Evolutionary conservation across 1,140 invertebrate species (phyloP), one percentile per base, ranked within the genome.

Genomic region (Pseudoatta argentina): DNA sequence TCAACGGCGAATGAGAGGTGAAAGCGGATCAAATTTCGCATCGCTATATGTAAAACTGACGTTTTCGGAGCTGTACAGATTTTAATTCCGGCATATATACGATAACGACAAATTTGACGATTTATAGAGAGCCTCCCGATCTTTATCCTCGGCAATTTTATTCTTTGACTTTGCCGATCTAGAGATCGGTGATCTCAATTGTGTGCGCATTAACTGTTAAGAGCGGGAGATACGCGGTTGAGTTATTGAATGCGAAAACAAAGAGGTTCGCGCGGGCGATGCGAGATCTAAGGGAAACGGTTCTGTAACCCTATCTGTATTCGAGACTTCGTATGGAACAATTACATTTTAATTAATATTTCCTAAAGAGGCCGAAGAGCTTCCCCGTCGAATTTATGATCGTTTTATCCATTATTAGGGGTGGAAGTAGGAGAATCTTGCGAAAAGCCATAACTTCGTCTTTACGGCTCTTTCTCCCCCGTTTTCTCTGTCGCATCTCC

Each of bases 311-410:
- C 91, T 92, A 90, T 69, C 88, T 81, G 77, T 57, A 30, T 71
- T 75, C 77, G 85, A 59, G 77, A 83, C 89, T 86, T 86, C 89
- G 92, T 91, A 93, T 92, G 91, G 93, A 95, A 95, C 95, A 95
- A 95, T 95, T 95, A 95, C 94, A 95, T 95, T 95, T 95, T 95
- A 95, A 95, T 95, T 95, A 95, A 95, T 95, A 95, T 95, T 95
- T 95, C 94, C 93, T 95, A 93, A 83, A 95, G 94, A 95, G 94
- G 92, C 93, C 93, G 92, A 94, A 94, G 94, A 95, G 94, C 93
- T 91, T 89, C 90, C 72, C 63, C 93, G 92, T 93, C 94, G 94
- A 95, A 95, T 95, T 95, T 95, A 95, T 94, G 94, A 95, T 95
- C 95, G 95, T 95, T 95, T 95, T 95, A 95, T 95, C 94, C 94